A percentile compares a stretch with the other conserved stretches of the same genome.
phyloP scores from a whole-genome alignment of 2,888 invertebrate genomes.

The Eubasilissa splendida region DNA sequence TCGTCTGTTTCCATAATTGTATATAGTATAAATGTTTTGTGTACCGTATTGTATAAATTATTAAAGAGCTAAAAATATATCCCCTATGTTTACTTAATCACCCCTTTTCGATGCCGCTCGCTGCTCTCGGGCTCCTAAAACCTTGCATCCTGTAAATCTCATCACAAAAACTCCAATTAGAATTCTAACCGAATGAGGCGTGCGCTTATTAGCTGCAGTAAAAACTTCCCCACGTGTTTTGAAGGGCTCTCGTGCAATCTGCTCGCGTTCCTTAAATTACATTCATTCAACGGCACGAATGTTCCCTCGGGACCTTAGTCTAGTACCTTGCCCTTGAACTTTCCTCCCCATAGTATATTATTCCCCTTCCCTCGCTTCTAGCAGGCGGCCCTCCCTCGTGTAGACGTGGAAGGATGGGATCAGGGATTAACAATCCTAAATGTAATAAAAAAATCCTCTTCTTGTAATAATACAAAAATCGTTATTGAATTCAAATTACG shows the following conservation, averaged over 20 bases:
- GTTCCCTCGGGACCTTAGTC: slow-evolving; percentile 15
- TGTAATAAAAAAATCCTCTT: background rate
- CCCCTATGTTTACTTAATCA: too few species aligned
- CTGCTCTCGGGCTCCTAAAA: too few species aligned
- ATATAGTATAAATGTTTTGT: too few species aligned
- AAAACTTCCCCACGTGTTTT: slow-evolving; percentile 7
- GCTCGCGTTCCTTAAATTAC: slow-evolving; percentile 21
- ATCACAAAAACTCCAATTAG: slow-evolving; percentile 19
- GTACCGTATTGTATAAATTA: too few species aligned
- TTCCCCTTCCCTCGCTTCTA: background rate
- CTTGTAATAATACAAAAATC: too few species aligned
- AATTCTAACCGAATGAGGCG: slow-evolving; percentile 25
- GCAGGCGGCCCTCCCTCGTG: background rate
- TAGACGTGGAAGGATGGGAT: background rate
- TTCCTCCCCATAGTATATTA: background rate
- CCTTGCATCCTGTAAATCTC: too few species aligned
- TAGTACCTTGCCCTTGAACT: slow-evolving; percentile 43
- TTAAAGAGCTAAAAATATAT: too few species aligned
- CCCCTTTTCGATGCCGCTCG: too few species aligned
- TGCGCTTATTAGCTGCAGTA: slow-evolving; percentile 30
- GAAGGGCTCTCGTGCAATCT: background rate
- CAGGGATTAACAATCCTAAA: background rate
- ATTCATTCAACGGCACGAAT: slow-evolving; percentile 18
- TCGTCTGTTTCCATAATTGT: too few species aligned
- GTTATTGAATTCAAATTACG: too few species aligned